These are phyloP conservation scores for Sebastiscus albofasciatus DNA, from an alignment of 2,797 vertebrate species.

Conservation along the genomic window DNA sequence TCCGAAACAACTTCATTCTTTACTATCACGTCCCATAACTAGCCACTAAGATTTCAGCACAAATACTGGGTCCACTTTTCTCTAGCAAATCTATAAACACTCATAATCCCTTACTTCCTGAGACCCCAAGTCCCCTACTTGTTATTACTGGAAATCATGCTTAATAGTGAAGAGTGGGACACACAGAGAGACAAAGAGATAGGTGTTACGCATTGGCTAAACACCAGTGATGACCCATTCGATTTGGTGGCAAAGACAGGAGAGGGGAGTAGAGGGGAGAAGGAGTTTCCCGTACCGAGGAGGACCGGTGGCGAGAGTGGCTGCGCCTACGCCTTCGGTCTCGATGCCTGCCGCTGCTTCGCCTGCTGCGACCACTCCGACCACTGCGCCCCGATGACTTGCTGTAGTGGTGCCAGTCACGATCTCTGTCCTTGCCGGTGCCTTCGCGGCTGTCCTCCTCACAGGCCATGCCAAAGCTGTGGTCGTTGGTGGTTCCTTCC, in stretches of 20 bases:
- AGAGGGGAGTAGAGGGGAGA: background rate
- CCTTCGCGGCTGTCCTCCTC: conserved; percentile 73
- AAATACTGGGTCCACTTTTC: conserved; percentile 57
- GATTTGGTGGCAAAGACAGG: conserved; percentile 54
- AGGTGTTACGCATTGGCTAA: conserved; percentile 65
- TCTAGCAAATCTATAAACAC: conserved; percentile 44
- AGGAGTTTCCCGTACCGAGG: conserved; percentile 87
- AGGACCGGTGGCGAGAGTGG: conserved; percentile 84
- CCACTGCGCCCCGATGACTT: conserved; percentile 90
- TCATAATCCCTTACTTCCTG: conserved; percentile 36
- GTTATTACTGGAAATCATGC: conserved; percentile 61
- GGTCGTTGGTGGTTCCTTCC: conserved; percentile 77
- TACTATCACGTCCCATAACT: conserved; percentile 48
- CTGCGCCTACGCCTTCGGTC: conserved; percentile 79
- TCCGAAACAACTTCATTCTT: conserved; percentile 47
- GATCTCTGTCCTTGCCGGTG: conserved; percentile 77
- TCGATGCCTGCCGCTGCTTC: conserved; percentile 74
- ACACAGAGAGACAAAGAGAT: conserved; percentile 57
- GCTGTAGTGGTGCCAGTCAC: conserved; percentile 93
- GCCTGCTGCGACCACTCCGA: conserved; percentile 86
- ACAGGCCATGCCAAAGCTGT: conserved; percentile 83
- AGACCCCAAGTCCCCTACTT: conserved; percentile 39
- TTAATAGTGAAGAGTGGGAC: conserved; percentile 54
- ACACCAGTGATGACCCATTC: conserved; percentile 64
- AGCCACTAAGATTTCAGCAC: conserved; percentile 52